These are phyloP conservation scores for Lasioglossum malachurum DNA, from an alignment of 2,888 invertebrate species.

Conservation along the genomic window DNA sequence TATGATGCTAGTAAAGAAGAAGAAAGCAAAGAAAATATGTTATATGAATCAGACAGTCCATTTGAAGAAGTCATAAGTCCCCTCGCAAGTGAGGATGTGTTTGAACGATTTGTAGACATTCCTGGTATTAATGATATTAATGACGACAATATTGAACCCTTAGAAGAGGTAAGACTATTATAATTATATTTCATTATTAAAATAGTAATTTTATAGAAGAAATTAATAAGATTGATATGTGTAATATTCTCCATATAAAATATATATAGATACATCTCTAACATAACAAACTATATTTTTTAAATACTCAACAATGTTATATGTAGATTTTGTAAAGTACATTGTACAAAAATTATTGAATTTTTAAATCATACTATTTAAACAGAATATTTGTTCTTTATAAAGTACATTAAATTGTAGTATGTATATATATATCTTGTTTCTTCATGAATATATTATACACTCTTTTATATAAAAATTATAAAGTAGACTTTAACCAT, in stretches of 20 bases:
- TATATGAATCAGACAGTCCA: slow-evolving; percentile 75
- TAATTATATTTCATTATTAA: slow-evolving; percentile 7
- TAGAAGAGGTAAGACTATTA: slow-evolving; percentile 80
- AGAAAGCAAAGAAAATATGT: slow-evolving; percentile 68
- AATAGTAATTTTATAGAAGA: not conserved
- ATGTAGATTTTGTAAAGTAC: not conserved
- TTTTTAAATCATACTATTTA: not conserved
- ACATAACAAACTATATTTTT: too few species aligned
- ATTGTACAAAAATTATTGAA: not conserved
- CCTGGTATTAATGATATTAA: slow-evolving; percentile 78
- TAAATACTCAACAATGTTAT: not conserved
- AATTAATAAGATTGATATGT: not conserved
- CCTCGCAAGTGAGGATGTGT: slow-evolving; percentile 68
- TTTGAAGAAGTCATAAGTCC: slow-evolving; percentile 75
- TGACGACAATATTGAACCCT: slow-evolving; percentile 79
- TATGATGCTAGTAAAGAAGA: slow-evolving; percentile 76
- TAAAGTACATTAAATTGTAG: not conserved
- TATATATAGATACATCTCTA: too few species aligned
- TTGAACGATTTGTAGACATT: slow-evolving; percentile 74
- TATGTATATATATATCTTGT: not conserved
- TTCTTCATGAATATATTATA: not conserved
- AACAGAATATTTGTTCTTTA: not conserved
- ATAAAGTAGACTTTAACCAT: slow-evolving; percentile 9
- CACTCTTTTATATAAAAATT: not conserved
- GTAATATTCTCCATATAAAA: not conserved